Evolutionary conservation across 2,888 invertebrate species (phyloP).

Genomic region (Anodontia alba): DNA sequence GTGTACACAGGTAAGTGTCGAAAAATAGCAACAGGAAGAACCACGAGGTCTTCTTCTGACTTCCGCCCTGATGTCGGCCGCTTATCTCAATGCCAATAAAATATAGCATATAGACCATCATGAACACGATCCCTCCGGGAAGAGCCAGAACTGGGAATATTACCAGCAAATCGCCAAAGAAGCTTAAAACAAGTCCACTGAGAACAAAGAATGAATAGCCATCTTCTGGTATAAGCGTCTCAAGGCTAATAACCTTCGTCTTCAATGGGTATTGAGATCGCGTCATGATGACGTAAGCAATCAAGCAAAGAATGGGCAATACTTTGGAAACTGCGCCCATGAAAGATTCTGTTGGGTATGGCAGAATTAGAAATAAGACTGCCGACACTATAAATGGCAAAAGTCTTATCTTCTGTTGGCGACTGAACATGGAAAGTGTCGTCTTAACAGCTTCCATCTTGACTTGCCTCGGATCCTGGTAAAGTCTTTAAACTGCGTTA

Average conservation of each 20-base stretch:
- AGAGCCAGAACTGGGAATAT: conserved; percentile 61
- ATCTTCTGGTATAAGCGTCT: conserved; percentile 57
- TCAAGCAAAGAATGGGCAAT: conserved; percentile 72
- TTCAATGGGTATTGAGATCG: conserved; percentile 49
- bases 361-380: conserved; percentile 58
- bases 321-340: conserved; percentile 71
- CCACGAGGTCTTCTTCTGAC: conserved; percentile 52
- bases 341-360: conserved; percentile 68
- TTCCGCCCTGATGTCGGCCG: conserved; percentile 44
- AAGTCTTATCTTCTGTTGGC: conserved; percentile 57
- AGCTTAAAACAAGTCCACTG: conserved; percentile 65
- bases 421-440: conserved; percentile 46
- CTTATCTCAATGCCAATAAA: conserved; percentile 64
- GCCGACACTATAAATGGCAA: conserved; percentile 66
- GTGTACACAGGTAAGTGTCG: conserved; percentile 52
- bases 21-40: conserved; percentile 58
- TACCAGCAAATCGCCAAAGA: conserved; percentile 68
- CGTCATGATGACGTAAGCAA: conserved; percentile 60
- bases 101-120: conserved; percentile 63
- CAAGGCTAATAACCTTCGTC: conserved; percentile 42
- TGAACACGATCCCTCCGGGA: conserved; percentile 68
- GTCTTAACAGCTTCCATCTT: conserved; percentile 55
- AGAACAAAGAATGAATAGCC: conserved; percentile 60
- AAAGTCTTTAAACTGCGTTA: not conserved
- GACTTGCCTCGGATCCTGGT: not conserved